A percentile compares a stretch with the other conserved stretches of the same genome.
These are phyloP conservation scores for Aegotheles bennettii DNA, from an alignment of 2,113 vertebrate genomes.

Conservation along the genomic window DNA sequence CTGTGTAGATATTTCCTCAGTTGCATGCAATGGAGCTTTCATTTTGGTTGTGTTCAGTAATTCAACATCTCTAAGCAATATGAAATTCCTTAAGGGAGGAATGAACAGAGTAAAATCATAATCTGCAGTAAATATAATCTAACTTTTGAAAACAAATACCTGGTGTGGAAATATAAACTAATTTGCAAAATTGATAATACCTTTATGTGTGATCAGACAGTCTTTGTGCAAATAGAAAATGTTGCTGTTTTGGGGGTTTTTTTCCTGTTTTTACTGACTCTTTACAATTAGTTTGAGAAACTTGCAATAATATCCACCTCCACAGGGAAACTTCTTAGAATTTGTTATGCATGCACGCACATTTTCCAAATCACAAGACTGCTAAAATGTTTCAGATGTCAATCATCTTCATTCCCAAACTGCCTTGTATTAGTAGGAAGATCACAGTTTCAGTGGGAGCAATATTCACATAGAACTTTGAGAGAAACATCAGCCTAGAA, in stretches of 20 bases:
- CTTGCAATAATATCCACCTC: not conserved
- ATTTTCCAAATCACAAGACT: not conserved
- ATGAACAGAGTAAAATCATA: not conserved
- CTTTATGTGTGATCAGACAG: not conserved
- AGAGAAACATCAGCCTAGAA: not conserved
- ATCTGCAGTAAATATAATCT: not conserved
- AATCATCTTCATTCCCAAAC: not conserved
- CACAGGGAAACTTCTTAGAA: not conserved
- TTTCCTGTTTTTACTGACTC: not conserved
- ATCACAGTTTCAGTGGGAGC: not conserved
- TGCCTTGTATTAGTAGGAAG: not conserved
- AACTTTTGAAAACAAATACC: not conserved
- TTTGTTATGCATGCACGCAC: not conserved
- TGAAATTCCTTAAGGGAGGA: not conserved
- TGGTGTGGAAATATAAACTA: not conserved
- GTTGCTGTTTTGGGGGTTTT: too few species aligned
- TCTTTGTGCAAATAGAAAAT: not conserved
- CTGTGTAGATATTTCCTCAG: not conserved
- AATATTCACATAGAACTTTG: not conserved
- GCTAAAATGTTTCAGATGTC: not conserved
- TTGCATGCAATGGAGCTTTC: not conserved
- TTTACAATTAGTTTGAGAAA: not conserved
- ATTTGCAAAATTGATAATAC: not conserved
- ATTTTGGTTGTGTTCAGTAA: not conserved
- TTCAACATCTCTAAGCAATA: not conserved